Percentiles rank a stretch among this genome's conserved stretches.
phyloP scores from a whole-genome alignment of 2,888 invertebrate species.

The Teinopalpus imperialis region DNA sequence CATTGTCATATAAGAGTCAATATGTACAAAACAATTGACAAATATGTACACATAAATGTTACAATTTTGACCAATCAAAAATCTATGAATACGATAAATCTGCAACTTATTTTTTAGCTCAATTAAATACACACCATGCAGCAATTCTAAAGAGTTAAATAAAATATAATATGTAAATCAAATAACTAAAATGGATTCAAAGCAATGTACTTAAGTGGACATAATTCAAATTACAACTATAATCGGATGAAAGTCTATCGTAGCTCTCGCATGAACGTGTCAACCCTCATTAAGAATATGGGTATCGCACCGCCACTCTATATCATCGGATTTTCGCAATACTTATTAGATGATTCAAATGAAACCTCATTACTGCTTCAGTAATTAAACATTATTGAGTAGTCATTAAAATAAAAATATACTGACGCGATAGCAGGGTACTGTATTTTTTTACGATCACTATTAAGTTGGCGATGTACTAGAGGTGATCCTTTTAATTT shows the following conservation, averaged over 20 bases:
- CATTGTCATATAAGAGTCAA: too few species aligned
- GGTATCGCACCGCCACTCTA: constrained; percentile 39
- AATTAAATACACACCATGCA: too few species aligned
- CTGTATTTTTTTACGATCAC: too few species aligned
- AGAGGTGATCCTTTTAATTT: not conserved
- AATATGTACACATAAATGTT: too few species aligned
- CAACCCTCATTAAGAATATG: constrained; percentile 59
- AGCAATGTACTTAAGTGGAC: constrained; percentile 29
- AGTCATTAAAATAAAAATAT: constrained; percentile 25
- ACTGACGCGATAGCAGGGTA: not conserved
- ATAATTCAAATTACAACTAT: constrained; percentile 31
- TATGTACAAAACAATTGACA: too few species aligned
- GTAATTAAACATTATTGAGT: constrained; percentile 27
- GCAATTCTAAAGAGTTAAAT: too few species aligned
- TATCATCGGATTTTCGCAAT: constrained; percentile 34
- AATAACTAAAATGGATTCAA: constrained; percentile 27
- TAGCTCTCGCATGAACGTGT: constrained; percentile 42
- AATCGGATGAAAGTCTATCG: constrained; percentile 33
- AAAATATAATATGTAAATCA: not conserved
- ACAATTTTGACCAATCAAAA: too few species aligned
- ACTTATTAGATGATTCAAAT: constrained; percentile 25
- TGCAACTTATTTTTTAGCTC: too few species aligned
- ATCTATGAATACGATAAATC: too few species aligned
- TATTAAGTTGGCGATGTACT: constrained; percentile 7
- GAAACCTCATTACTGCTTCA: constrained; percentile 22